Evolutionary conservation across 1,140 invertebrate genomes (phyloP), one percentile per base, ranked within the genome.

Genomic region (Zaprionus capensis): DNA sequence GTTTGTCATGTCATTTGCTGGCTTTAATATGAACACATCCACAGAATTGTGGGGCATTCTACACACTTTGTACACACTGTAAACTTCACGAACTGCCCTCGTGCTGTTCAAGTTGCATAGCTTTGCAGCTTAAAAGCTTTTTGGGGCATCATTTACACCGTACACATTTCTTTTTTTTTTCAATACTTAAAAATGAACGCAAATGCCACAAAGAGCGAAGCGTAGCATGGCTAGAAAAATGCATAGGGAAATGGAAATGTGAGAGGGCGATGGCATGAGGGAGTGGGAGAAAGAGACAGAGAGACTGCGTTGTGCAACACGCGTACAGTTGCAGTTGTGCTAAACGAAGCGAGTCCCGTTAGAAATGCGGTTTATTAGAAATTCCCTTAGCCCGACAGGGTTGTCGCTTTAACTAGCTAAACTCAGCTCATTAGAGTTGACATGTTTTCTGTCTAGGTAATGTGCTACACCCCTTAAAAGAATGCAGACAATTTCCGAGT

Each of bases 91-190:
- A 59, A 28, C n/a, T 17, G 15, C 70, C 70, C 38, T 36, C 11
- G 6, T 12, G 17, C 12, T 22, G 28, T 55, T 57, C n/a, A 69
- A 78, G 71, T 28, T 49, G 28, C 55, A 65, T 59, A 65, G 73
- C 61, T 59, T 49, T 56, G 63, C 38, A 81, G 76, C 76, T 80
- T 76, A 76, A 80, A 81, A 76, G 77, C 76, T 78, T 81, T 71
- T 72, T 61, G 46, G 56, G 70, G 66, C 81, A 83, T 82, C 70
- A 82, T 82, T 83, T 83, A 83, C 80, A 80, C 66, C 71, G 71
- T 53, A 49, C 67, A 71, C 57, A 59, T 53, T 49, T 69, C 31
- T 70, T 77, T 56, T 63, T 63, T 57, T 66, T 62, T 84, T 69
- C 76, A 76, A 82, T 78, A 78, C 80, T 76, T 78, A 75, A 71